These are phyloP conservation scores for Sebastes aleutianus DNA, from an alignment of 2,797 vertebrate species.

Conservation along the genomic window DNA sequence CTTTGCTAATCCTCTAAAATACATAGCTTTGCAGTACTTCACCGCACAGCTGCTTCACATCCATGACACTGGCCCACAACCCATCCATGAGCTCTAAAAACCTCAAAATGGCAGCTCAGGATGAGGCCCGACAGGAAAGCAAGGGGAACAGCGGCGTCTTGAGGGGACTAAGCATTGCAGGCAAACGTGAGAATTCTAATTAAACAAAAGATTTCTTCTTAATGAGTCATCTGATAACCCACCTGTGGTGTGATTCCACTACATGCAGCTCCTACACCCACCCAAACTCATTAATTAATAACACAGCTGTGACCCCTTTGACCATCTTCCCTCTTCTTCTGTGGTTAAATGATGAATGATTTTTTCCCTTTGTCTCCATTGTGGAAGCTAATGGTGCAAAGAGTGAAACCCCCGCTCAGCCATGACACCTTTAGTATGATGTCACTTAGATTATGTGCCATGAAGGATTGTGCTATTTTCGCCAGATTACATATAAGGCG, in stretches of 20 bases:
- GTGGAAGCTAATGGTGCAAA: constrained; percentile 41
- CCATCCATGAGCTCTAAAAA: constrained; percentile 39
- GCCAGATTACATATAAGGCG: constrained; percentile 8
- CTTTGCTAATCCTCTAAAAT: constrained; percentile 46
- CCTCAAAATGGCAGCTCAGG: constrained; percentile 55
- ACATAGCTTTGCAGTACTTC: constrained; percentile 41
- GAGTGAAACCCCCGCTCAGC: constrained; percentile 32
- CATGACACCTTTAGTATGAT: constrained; percentile 33
- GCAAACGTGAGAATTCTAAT: constrained; percentile 81
- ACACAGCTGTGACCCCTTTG: constrained; percentile 49
- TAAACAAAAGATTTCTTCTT: constrained; percentile 53
- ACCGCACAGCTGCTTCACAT: constrained; percentile 46
- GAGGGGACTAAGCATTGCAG: constrained; percentile 78
- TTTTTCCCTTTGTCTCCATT: constrained; percentile 34
- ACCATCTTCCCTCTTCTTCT: constrained; percentile 42
- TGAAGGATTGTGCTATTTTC: constrained; percentile 34
- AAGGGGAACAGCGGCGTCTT: constrained; percentile 78
- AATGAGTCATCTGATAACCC: constrained; percentile 41
- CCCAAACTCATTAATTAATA: constrained; percentile 40
- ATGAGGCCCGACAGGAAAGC: constrained; percentile 56
- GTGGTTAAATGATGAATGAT: constrained; percentile 54
- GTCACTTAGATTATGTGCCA: constrained; percentile 26
- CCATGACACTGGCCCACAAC: constrained; percentile 39
- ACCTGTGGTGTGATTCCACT: constrained; percentile 37
- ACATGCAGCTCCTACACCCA: constrained; percentile 6